These are phyloP conservation scores for Quadriops clusia DNA, from an alignment of 2,888 invertebrate species.

Conservation along the genomic window DNA sequence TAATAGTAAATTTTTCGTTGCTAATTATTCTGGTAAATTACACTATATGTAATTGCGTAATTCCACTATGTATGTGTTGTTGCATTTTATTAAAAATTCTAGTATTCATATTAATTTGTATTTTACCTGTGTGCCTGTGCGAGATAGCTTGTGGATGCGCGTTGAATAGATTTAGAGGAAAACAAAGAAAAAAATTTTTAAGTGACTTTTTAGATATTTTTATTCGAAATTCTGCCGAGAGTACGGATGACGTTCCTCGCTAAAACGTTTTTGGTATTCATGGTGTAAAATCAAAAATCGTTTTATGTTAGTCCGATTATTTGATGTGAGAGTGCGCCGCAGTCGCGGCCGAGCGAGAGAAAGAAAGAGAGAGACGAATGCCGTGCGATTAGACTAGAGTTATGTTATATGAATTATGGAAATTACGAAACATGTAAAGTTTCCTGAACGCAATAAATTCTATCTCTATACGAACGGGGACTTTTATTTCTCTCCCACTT, in stretches of 20 bases:
- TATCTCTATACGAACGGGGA: conserved; percentile 32
- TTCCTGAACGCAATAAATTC: conserved; percentile 43
- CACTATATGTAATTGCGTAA: too few relatives aligned
- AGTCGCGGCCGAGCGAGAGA: conserved; percentile 10
- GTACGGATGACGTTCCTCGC: conserved; percentile 39
- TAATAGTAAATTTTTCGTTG: too few relatives aligned
- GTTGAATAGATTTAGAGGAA: too few relatives aligned
- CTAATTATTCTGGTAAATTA: too few relatives aligned
- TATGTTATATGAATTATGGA: conserved; percentile 33
- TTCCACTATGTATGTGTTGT: too few relatives aligned
- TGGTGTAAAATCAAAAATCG: conserved; percentile 27
- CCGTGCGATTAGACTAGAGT: conserved; percentile 18
- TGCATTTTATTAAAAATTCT: too few relatives aligned
- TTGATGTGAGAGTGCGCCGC: conserved; percentile 19
- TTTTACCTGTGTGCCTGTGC: too few relatives aligned
- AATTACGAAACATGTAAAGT: conserved; percentile 40
- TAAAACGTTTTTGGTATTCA: conserved; percentile 26
- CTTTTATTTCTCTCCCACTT: conserved; percentile 8
- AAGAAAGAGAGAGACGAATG: conserved; percentile 14
- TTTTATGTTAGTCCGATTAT: conserved; percentile 27
- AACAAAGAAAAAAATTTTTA: conserved; percentile 14
- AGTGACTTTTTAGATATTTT: conserved; percentile 17
- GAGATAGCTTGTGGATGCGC: too few relatives aligned
- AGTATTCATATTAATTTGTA: too few relatives aligned
- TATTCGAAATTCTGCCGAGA: conserved; percentile 34